A percentile compares a stretch with the other conserved stretches of the same genome.
These are phyloP conservation scores for Henricia sp. DNA, from an alignment of 53 echinoderm and acorn worm species.

Conservation along the genomic window DNA sequence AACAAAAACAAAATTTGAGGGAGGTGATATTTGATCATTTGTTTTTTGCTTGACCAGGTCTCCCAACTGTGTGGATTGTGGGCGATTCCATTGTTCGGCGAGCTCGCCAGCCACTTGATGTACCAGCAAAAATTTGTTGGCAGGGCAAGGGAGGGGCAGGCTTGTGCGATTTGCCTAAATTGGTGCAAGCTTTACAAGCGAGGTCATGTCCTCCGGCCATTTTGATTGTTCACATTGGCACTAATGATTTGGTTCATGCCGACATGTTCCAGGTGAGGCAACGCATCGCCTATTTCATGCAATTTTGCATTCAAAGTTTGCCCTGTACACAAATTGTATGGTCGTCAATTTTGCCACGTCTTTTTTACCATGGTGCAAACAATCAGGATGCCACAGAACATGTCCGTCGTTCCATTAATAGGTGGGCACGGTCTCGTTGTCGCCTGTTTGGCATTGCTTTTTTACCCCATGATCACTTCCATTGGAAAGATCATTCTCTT, in stretches of 20 bases:
- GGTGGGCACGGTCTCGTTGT: not conserved
- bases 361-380: slow-evolving; percentile 3
- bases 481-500: not conserved
- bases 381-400: not conserved
- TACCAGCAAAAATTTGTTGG: not conserved
- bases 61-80: not conserved
- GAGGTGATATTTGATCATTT: no score
- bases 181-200: not conserved
- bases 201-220: not conserved
- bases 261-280: not conserved
- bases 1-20: no score
- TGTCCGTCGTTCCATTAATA: slow-evolving; percentile 17
- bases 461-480: not conserved
- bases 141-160: slow-evolving; percentile 14
- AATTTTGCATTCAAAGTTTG: not conserved
- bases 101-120: not conserved
- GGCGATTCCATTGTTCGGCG: slow-evolving; percentile 7
- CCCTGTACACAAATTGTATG: slow-evolving; percentile 12
- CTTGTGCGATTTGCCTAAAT: not conserved
- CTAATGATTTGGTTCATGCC: not conserved
- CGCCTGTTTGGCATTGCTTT: not conserved
- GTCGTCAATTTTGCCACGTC: not conserved
- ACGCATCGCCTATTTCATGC: not conserved
- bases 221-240: not conserved
- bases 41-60: not conserved